Base-by-base conservation (phyloP, 2,797 vertebrate species). In the Poeciliopsis turneri region DNA sequence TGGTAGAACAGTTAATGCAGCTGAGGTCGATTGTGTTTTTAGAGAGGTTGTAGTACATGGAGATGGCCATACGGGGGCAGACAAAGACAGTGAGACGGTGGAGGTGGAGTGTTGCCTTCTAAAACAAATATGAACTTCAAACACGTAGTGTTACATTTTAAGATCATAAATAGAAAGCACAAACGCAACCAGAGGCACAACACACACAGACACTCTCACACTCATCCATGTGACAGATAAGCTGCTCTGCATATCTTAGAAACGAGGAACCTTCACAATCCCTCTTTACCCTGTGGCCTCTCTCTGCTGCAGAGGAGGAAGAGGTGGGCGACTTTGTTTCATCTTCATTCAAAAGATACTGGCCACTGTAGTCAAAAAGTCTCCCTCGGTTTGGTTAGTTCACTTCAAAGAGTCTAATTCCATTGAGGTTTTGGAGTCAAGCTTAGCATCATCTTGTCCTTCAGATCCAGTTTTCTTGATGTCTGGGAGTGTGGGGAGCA, bases 31-130 rank as follows among this genome's bases (percentile, higher is more conserved):
- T 73, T 69, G 86, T 64, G 4, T 61, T 61, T 61, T 16, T 33
- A 28, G 25, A 1, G 59, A 72, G 74, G 43, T 79, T 87, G 68
- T 78, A 7, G 0, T 90, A 86, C 78, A 83, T 76, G 47, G 64
- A 41, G 0, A 36, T 82, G 76, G 68, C 92, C 94, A 93, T 89
- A 86, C 12, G 88, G 68, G 86, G 92, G 91, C 88, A 91, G 82
- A 71, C 86, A 80, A 86, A 88, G 78, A 86, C 84, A 83, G 64
- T 55, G 49, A 86, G 30, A 81, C 23, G 46, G 61, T 77, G 45
- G 69, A 81, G 64, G 68, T 46, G 0, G 51, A 57, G 41, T 0
- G 7, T 55, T 79, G 72, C 70, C 71, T 77, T 68, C 76, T 30
- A 68, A 39, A 66, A 36, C 33, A 74, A 61, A 75, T 36, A 64